Evolutionary conservation across 2,888 invertebrate genomes (phyloP), one percentile per base, ranked within the genome.

Genomic region (Cosmorhoe ocellata): DNA sequence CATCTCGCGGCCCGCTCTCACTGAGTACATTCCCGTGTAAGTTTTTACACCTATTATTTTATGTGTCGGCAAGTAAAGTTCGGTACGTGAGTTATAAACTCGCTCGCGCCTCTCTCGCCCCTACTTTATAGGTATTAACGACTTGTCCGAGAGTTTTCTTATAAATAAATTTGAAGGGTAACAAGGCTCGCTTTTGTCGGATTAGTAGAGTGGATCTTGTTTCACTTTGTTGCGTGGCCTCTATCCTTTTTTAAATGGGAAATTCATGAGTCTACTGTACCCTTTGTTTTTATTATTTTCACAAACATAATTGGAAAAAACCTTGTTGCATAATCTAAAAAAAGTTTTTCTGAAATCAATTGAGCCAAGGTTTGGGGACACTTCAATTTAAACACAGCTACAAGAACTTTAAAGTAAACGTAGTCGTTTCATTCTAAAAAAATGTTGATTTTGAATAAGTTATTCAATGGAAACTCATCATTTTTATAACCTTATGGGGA

Each of bases 41-140:
- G 88, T 90, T 89, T 90, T 90, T 90, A 89, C 90, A 89, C 90
- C 90, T 90, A 90, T 90, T 90, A 90, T 90, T 89, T 90, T 89
- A 90, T 90, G 89, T 90, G 89, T 90, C 89, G 87, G 88, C 89
- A 81, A 87, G 90, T 90, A 89, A 90, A 90, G 90, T 90, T 90
- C 86, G 89, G 89, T 88, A 90, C 90, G 90, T 90, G 90, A 90
- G 90, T 89, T 90, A 90, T 90, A 90, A 90, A 90, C 89, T 87
- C 87, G 84, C 86, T 81, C 85, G 88, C 85, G 88, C 86, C 88
- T 86, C 86, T 88, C 85, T 87, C 86, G 88, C 88, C 88, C 89
- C 89, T 90, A 89, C 90, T 90, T 90, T 90, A 90, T 90, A 90
- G 89, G 90, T 90, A 90, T 90, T 90, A 90, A 90, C 90, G 90